Conservation (phyloP, 2,113 vertebrate species). For the Aptenodytes patagonicus region DNA sequence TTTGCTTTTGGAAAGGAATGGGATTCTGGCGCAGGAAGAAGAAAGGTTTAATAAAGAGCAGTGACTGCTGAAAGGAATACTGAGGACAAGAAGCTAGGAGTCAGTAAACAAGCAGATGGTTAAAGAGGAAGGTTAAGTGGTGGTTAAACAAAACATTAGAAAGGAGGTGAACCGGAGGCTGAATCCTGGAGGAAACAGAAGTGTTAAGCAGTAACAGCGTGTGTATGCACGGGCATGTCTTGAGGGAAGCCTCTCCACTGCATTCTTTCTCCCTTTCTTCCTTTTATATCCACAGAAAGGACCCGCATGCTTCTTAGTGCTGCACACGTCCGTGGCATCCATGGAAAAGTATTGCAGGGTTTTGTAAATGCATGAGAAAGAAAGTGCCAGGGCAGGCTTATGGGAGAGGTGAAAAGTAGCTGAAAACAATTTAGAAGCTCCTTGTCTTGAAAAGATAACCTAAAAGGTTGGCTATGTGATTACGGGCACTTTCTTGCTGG, state of each 20-base stretch:
- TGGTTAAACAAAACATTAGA: neutral
- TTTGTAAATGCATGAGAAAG: neutral
- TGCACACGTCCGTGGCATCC: neutral
- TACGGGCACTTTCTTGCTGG: rapidly evolving
- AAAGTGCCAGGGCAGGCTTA: neutral
- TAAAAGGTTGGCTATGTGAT: neutral
- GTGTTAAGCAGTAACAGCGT: neutral
- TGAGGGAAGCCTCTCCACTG: neutral
- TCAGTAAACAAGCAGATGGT: neutral
- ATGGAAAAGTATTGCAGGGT: neutral
- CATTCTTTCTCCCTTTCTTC: neutral
- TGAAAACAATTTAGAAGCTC: neutral
- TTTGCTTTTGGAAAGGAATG: neutral
- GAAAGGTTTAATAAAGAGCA: neutral
- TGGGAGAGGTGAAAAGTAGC: neutral
- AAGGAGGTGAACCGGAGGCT: neutral
- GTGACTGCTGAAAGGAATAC: neutral
- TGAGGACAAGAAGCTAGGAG: neutral
- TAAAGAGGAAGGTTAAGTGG: neutral
- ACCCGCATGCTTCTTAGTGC: neutral
- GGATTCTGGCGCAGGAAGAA: neutral
- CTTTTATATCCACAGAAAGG: neutral
- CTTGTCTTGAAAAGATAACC: neutral
- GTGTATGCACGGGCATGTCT: neutral
- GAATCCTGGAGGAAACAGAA: neutral